phyloP scores from a whole-genome alignment of 2,797 vertebrate genomes.

The Esox lucius region DNA sequence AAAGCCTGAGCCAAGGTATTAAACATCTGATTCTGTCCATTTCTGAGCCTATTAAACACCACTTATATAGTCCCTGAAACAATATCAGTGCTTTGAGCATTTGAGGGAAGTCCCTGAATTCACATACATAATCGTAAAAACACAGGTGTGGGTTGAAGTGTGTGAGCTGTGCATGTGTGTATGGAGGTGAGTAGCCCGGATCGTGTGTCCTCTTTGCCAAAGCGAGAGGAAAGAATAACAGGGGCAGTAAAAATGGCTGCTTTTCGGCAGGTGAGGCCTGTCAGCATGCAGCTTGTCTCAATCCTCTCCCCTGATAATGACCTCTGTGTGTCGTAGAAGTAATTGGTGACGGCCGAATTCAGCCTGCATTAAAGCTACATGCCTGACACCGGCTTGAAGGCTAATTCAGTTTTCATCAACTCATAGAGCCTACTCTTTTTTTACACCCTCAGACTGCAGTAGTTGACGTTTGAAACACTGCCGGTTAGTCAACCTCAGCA shows the following conservation, averaged over 20 bases:
- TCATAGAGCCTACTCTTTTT: conserved; percentile 7
- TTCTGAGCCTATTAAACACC: conserved; percentile 41
- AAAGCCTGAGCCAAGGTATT: conserved; percentile 13
- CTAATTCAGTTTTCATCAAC: conserved; percentile 40
- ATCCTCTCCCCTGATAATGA: conserved; percentile 29
- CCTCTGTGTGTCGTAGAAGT: conserved; percentile 33
- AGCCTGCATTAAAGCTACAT: conserved; percentile 20
- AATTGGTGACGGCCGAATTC: conserved; percentile 30
- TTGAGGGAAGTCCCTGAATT: neutral
- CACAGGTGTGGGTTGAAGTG: conserved; percentile 5
- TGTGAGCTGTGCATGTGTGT: neutral
- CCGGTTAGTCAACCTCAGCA: neutral
- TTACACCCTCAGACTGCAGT: neutral
- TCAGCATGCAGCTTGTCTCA: conserved; percentile 7
- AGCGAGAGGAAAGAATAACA: neutral
- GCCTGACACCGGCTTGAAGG: conserved; percentile 26
- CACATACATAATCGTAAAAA: neutral
- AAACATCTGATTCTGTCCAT: conserved; percentile 18
- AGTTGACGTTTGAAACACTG: neutral
- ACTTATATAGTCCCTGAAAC: conserved; percentile 25
- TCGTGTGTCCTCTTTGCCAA: neutral
- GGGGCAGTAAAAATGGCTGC: conserved; percentile 5
- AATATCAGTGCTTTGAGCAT: conserved; percentile 6
- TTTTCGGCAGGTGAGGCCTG: neutral
- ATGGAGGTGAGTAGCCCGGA: neutral